Base-by-base conservation (phyloP, 1,140 invertebrate species). In the Rhopalosiphum maidis region DNA sequence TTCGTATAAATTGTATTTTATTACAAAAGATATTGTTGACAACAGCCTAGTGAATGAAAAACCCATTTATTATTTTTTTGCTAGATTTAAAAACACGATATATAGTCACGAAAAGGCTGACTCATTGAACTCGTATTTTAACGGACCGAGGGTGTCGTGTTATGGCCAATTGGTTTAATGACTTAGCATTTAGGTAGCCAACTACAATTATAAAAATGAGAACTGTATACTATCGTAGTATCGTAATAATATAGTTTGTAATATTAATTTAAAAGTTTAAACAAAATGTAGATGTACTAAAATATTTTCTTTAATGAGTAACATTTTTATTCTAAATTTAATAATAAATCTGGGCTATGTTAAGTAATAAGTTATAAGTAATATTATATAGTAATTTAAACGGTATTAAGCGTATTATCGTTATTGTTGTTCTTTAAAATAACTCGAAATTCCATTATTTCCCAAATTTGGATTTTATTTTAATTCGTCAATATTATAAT, bases 91-190 rank as follows among this genome's bases (percentile, higher is more conserved):
- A 15, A 90, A 68, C 37, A 43, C 37, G 55, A 68, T 90, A 90
- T 55, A 35, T 18, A 90, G 88, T 90, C 88, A 68, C 37, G 54
- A 90, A 90, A 90, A 90, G 54, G 89, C 89, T 90, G 89, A 90
- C 89, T 90, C 89, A 90, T 90, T 55, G 88, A 89, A 89, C 46
- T 68, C 37, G 37, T 68, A 60, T 41, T 41, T 60, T 21, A 30
- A 43, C 88, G 9, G n/a, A 90, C 55, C 54, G 11, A 43, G 89
- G 37, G 55, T 68, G 89, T 60, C 51, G 15, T 43, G 55, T 68
- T 60, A 90, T 90, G 89, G 25, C 37, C 89, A 90, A 90, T 90
- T 90, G 89, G 54, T 68, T 90, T 90, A 90, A 90, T 90, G 89
- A 90, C 89, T 43, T 55, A 55, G 54, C 23, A 90, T 68, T 43